phyloP scores from a whole-genome alignment of 2,113 vertebrate species.

The Cephalopterus ornatus region DNA sequence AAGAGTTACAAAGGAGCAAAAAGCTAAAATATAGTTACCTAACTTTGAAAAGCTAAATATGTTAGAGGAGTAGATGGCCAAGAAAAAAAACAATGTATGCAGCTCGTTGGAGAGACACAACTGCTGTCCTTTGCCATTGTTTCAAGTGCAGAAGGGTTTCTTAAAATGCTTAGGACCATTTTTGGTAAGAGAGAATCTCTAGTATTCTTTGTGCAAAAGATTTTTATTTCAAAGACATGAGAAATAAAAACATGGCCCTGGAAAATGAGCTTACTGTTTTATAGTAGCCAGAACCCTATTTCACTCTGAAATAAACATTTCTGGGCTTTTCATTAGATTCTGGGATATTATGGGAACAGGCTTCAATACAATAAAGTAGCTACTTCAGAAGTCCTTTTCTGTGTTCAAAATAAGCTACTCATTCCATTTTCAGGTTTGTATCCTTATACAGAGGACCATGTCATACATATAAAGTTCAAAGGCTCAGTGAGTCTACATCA shows the following conservation, averaged over 20 bases:
- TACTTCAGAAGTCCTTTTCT: background rate
- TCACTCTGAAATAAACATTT: background rate
- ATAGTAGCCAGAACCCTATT: background rate
- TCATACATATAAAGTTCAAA: constrained; percentile 98
- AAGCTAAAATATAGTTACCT: background rate
- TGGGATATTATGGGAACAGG: background rate
- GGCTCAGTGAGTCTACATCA: constrained; percentile 94
- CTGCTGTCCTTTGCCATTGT: background rate
- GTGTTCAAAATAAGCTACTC: background rate
- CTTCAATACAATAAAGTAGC: background rate
- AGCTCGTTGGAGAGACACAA: background rate
- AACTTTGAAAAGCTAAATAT: background rate
- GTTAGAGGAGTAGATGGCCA: background rate
- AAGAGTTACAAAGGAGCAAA: background rate
- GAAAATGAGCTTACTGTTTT: background rate
- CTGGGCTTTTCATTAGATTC: background rate
- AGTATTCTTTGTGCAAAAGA: background rate
- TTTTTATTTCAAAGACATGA: background rate
- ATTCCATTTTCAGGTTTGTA: constrained; percentile 82
- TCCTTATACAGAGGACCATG: constrained; percentile 96
- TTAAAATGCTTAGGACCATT: background rate
- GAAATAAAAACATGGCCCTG: background rate
- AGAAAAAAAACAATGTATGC: background rate
- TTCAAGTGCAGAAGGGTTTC: background rate
- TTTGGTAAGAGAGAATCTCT: background rate